Conservation (phyloP, 2,113 vertebrate genomes). For the Forbesichthys papilliferus region DNA sequence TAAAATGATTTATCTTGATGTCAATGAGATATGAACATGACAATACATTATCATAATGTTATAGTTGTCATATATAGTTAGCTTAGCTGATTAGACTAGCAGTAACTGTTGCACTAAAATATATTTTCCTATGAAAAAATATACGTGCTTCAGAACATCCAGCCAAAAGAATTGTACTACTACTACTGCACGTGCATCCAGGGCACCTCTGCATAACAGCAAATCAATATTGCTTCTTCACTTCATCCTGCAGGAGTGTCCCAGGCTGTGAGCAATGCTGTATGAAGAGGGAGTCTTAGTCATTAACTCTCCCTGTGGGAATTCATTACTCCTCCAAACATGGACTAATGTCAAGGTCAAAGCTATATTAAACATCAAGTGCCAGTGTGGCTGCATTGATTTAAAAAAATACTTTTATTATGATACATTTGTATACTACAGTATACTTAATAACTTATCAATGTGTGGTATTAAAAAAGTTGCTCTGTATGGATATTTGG, state of each 20-base stretch:
- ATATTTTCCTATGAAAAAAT: neutral
- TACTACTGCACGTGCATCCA: neutral
- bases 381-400: neutral
- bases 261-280: neutral
- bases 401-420: no score
- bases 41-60: no score
- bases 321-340: neutral
- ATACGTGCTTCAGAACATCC: neutral
- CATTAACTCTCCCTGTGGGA: constrained; percentile 7
- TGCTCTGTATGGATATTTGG: no score
- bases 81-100: neutral
- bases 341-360: constrained; percentile 3
- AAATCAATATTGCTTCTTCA: constrained; percentile 12
- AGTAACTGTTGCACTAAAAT: neutral
- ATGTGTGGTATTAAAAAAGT: no score
- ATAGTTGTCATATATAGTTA: neutral
- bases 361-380: neutral
- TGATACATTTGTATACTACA: no score
- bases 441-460: no score
- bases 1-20: no score
- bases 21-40: no score
- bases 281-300: constrained; percentile 5
- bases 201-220: constrained; percentile 4
- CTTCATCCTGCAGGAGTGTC: constrained; percentile 10
- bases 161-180: neutral